Base-by-base conservation (phyloP, 2,888 invertebrate genomes). In the Imbricaverruca yamaguchii region DNA sequence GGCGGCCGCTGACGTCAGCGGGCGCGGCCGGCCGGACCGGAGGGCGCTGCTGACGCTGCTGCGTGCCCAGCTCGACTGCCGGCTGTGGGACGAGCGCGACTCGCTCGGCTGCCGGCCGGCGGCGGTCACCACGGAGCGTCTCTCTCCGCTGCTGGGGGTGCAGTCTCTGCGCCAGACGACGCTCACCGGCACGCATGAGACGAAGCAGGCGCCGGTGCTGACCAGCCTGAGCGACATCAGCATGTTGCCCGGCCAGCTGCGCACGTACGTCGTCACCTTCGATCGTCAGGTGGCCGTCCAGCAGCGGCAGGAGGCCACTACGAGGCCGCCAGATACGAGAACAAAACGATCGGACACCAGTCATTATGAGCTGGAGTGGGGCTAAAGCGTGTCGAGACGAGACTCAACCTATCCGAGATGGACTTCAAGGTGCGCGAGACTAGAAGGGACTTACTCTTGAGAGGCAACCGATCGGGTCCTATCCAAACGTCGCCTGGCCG, bases 221-320 rank as follows among this genome's bases (percentile, higher is more conserved):
- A 9, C 53, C 53, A 53, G 74, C 10, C 74, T 74, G 18, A 6
- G 53, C 3, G 74, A 74, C 18, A 18, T 74, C 15, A n/a, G 74
- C 11, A 15, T 74, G 53, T 0, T 0, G 53, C 74, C 74, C 18
- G 74, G 53, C 53, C 13, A 74, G 74, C 39, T 74, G 53, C 25
- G 74, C 13, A 39, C 69, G 69, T 69, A 25, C 15, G 13, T 69
- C 82, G 23, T 55, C 39, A 39, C 81, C 10, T 82, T 69, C 15
- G 69, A 39, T 15, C 39, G 83, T 13, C 56, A 59, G 67, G 59
- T 53, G 83, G 39, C 1, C 4, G 39, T 39, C 39, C 4, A 39
- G 39, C 39, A 39, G 4, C 39, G 39, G 4, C 39, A 39, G 39
- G 39, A 39, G 39, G 39, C 39, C 39, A 39, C 39, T 39, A 39